These are phyloP conservation scores for Chinchilla lanigera DNA, from an alignment of 2,113 vertebrate genomes.

Conservation along the genomic window DNA sequence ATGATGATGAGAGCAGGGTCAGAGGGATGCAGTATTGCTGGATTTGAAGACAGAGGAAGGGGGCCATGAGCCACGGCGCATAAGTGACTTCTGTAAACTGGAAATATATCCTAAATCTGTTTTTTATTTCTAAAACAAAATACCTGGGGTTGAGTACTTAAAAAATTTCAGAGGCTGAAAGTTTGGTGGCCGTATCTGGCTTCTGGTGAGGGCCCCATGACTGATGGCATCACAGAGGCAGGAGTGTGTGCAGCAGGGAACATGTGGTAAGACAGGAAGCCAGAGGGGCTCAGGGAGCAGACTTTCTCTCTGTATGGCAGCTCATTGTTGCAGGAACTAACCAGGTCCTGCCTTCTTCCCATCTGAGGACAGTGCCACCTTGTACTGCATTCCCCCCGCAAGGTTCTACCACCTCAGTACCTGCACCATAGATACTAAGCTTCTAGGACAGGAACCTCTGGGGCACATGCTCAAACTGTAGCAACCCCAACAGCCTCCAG, in stretches of 20 bases:
- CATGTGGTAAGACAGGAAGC: not conserved
- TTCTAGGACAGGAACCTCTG: not conserved
- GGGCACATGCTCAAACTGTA: not conserved
- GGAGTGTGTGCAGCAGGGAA: not conserved
- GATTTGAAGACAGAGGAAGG: not conserved
- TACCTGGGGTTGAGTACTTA: not conserved
- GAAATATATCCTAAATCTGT: not conserved
- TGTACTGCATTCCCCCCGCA: not conserved
- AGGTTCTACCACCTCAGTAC: not conserved
- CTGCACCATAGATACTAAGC: not conserved
- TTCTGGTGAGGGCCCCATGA: not conserved
- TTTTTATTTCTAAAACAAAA: not conserved
- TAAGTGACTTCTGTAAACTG: not conserved
- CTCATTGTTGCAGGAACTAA: not conserved
- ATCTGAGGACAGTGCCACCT: not conserved
- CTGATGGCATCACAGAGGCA: not conserved
- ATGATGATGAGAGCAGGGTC: not conserved
- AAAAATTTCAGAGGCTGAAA: not conserved
- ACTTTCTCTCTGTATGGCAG: not conserved
- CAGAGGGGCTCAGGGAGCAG: not conserved
- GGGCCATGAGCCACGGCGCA: not conserved
- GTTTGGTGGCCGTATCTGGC: not conserved
- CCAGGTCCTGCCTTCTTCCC: not conserved
- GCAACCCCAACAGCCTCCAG: not conserved
- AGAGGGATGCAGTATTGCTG: not conserved